These are phyloP conservation scores for Heliangelus exortis DNA, from an alignment of 2,797 vertebrate species.

Conservation along the genomic window DNA sequence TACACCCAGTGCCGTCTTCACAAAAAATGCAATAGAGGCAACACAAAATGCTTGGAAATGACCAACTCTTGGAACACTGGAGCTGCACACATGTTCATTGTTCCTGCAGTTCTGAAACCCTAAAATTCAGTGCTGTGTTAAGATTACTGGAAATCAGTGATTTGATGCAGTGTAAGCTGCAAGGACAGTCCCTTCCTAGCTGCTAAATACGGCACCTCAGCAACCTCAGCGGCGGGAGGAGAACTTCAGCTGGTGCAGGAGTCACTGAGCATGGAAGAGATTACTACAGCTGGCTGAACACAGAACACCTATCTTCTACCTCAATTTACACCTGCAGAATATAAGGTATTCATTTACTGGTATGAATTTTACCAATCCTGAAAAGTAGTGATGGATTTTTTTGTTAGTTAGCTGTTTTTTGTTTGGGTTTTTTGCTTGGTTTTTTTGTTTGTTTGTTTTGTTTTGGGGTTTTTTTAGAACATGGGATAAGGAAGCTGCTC, in stretches of 20 bases:
- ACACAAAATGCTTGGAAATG: background rate
- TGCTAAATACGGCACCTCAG: background rate
- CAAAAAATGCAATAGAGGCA: background rate
- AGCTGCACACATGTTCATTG: fast-evolving
- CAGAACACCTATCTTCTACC: background rate
- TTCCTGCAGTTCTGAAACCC: background rate
- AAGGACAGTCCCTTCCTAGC: background rate
- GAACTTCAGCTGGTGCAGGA: background rate
- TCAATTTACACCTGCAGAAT: background rate
- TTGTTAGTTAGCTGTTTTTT: background rate
- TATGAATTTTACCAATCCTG: background rate
- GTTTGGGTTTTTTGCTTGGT: background rate
- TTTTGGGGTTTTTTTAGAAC: background rate
- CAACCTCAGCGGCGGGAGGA: background rate
- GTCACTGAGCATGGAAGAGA: background rate
- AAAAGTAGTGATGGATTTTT: background rate
- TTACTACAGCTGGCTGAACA: background rate
- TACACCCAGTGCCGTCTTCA: background rate
- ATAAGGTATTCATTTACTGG: background rate
- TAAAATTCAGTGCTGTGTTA: background rate
- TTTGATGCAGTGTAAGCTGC: background rate
- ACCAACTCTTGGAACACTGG: background rate
- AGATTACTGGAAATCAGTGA: background rate
- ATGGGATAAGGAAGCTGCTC: background rate
- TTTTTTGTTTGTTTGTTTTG: too few species aligned